Evolutionary conservation across 2,888 invertebrate species (phyloP), one percentile per base, ranked within the genome.

Genomic region (Spodoptera littoralis): DNA sequence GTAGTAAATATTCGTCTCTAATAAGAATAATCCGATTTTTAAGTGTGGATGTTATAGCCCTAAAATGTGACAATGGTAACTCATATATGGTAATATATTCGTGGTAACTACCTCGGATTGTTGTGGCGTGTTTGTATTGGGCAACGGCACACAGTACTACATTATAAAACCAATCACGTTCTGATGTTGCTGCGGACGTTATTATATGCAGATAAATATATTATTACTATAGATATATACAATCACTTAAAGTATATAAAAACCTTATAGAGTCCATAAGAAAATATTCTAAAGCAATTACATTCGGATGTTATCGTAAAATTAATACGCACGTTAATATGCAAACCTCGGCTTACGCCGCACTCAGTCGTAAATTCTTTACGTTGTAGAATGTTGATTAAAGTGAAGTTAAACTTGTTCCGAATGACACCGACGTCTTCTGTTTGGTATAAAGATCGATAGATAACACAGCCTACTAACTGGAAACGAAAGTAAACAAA

Each of bases 311-410:
- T 70, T 74, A 73, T 76, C 78, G 61, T 82, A 70, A 79, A 79
- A 72, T 74, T 68, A 77, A 80, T 76, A 70, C 56, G 54, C 46
- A 70, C 68, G 69, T 80, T 74, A 73, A 81, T 83, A 81, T 81
- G 79, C 79, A 77, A 82, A 84, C 83, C 73, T 77, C 49, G 55
- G 70, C 66, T 75, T 66, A 71, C 68, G 68, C 65, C 71, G 66
- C 76, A 79, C 63, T 72, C 61, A 64, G 77, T 80, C 73, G 79
- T 85, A 81, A 83, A 82, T 83, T 70, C 70, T 76, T 70, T 64
- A 80, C 70, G 73, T 74, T 58, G 69, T 76, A 75, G 78, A 83
- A 84, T 81, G 77, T 79, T 81, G 73, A 83, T 80, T 81, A 69
- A 77, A 64, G 58, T 59, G 68, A 58, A 70, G 65, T 68, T 70